Evolutionary conservation across 2,797 vertebrate genomes (phyloP), one percentile per base, ranked within the genome.

Genomic region (Hydrocynus forskahlii): DNA sequence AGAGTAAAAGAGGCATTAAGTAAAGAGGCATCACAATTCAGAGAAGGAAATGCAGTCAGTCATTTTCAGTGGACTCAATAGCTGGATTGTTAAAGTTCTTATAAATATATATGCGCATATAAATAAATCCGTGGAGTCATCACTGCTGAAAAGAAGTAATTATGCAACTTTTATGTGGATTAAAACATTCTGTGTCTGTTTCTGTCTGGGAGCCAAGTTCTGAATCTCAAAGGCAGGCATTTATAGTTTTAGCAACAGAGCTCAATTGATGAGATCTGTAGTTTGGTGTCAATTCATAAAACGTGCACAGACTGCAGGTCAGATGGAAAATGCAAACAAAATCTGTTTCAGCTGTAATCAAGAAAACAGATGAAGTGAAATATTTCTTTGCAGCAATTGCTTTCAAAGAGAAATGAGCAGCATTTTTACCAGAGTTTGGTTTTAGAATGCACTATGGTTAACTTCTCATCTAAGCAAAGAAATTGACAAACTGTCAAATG

Each of bases 51-150:
- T 29, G 29, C 38, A 38, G 16, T 50, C 8, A 19, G 60, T 50
- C 19, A 62, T 62, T 10, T 50, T 13, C 4, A 29, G 4, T 38
- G 25, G 45, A 43, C 7, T 8, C 12, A 25, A 70, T 23, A 52
- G 68, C 12, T n/a, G 8, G 13, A 23, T 70, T 43, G 43, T 25
- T 25, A 43, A 68, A 43, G 40, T 48, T n/a, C 67, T 35, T 63
- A 2, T 63, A 63, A 29, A 13, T 29, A 29, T 29, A 25, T 14
- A 0, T 63, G 29, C 59, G 29, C 79, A 85, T 87, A 54, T 87
- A 86, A 76, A 75, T 79, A 68, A 66, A 45, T 84, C 5, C 17
- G 83, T 84, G 63, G 87, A 89, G 80, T 83, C 73, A 84, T 86
- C 78, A 86, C 73, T 82, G n/a, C 40, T 73, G 81, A 50, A 38